Evolutionary conservation across 2,797 vertebrate species (phyloP), one percentile per base, ranked within the genome.

Genomic region (Neosilurus hyrtlii): DNA sequence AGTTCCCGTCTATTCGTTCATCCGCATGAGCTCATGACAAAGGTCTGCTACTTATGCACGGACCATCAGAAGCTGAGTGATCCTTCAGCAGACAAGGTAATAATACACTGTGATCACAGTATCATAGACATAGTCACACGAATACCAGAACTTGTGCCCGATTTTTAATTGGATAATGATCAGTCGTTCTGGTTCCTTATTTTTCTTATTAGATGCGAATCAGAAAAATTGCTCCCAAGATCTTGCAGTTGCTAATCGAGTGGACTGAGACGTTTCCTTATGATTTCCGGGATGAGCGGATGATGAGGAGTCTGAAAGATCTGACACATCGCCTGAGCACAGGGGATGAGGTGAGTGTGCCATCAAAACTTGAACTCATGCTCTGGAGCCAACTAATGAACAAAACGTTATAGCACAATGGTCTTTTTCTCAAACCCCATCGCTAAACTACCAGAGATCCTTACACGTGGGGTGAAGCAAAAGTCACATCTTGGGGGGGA

Each of bases 191-290:
- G 14, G 30, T 14, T 70, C 15, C 37, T 22, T 61, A 1, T 18
- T 62, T 57, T 79, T 76, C 16, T n/a, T 14, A 80, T 71, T 86
- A 99, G 96, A 94, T 91, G 76, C 91, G 94, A 88, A 89, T 96
- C 71, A 92, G 91, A 86, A 97, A 96, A 91, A 95, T 96, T 22
- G 94, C 96, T 26, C 97, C 97, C 1, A 99, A 97, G 93, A 92
- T 99, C 83, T 92, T 98, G 0, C 97, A 98, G 89, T 88, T 99
- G 84, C 89, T 99, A 87, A 95, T 95, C 0, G 97, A 99, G 88
- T 99, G 97, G 97, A 97, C 96, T 0, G 97, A 98, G 87, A 99
- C 96, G 0, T 99, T 99, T 90, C 96, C 97, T 0, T 97, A 97
- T 0, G 97, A 99, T 92, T 99, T 98, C 89, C 93, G 96, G 84